phyloP scores from a whole-genome alignment of 2,888 invertebrate species.

The Pachycephus smyrnensis region DNA sequence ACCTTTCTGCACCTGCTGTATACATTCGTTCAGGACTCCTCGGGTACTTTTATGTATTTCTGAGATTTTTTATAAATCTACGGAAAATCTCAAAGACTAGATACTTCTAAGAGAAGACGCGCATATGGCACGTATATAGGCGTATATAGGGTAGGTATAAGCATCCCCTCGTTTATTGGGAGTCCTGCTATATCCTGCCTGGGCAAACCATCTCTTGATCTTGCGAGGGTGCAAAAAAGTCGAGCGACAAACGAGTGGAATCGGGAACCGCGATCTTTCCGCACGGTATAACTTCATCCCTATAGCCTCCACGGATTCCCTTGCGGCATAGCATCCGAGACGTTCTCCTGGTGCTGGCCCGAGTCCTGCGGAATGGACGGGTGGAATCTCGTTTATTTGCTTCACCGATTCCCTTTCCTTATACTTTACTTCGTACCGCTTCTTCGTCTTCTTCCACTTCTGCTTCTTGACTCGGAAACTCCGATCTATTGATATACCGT shows the following conservation, averaged over 20 bases:
- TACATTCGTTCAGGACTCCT: background rate
- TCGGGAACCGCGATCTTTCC: constrained; percentile 19
- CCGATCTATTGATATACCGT: background rate
- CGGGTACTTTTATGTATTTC: background rate
- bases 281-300: constrained; percentile 11
- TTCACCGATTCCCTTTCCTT: background rate
- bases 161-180: background rate
- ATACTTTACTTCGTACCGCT: background rate
- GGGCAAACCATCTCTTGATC: background rate
- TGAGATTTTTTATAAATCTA: background rate
- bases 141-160: background rate
- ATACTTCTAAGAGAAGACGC: background rate
- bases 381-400: constrained; percentile 17
- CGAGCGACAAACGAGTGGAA: constrained; percentile 16
- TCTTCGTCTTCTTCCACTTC: background rate
- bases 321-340: background rate
- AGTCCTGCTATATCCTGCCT: background rate
- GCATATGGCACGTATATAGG: background rate
- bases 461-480: background rate
- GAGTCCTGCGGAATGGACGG: constrained; percentile 4
- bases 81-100: background rate
- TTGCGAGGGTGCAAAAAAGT: background rate
- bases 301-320: background rate
- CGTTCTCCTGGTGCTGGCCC: background rate
- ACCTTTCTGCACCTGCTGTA: background rate